Evolutionary conservation across 2,888 invertebrate genomes (phyloP).

Genomic region (Sminthurides aquaticus): DNA sequence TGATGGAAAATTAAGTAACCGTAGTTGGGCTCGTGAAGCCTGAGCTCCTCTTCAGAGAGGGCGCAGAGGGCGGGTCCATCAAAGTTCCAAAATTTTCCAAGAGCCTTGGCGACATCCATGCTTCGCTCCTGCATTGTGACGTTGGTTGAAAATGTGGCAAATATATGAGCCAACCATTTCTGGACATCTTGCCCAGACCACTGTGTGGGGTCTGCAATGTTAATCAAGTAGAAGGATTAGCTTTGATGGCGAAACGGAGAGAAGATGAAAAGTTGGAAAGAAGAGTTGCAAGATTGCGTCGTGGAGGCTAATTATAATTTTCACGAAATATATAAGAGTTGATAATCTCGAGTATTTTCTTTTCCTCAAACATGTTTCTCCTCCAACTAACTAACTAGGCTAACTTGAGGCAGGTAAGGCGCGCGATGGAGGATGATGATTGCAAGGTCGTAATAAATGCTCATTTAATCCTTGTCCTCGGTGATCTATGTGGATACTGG

Average conservation of each 20-base stretch:
- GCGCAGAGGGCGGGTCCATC: constrained; percentile 68
- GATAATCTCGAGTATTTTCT: no score
- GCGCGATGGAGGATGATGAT: no score
- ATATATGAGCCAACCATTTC: constrained; percentile 80
- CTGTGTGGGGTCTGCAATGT: constrained; percentile 68
- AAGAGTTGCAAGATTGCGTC: no score
- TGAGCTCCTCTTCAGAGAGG: constrained; percentile 77
- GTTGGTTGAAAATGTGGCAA: constrained; percentile 25
- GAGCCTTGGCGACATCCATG: constrained; percentile 15
- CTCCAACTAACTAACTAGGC: no score
- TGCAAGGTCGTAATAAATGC: no score
- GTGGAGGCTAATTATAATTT: no score
- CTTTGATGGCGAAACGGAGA: background rate
- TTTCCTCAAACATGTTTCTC: no score
- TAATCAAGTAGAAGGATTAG: constrained; percentile 10
- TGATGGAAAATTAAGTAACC: constrained; percentile 39
- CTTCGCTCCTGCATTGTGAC: no score
- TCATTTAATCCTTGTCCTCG: no score
- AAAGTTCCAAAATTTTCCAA: constrained; percentile 65
- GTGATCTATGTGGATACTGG: background rate
- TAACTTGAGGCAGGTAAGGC: no score
- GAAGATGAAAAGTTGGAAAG: no score
- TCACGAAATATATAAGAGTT: no score
- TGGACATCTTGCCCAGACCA: constrained; percentile 80
- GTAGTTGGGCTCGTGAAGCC: constrained; percentile 60